Evolutionary conservation across 2,888 invertebrate genomes (phyloP).

Genomic region (Dasypogon diadema): DNA sequence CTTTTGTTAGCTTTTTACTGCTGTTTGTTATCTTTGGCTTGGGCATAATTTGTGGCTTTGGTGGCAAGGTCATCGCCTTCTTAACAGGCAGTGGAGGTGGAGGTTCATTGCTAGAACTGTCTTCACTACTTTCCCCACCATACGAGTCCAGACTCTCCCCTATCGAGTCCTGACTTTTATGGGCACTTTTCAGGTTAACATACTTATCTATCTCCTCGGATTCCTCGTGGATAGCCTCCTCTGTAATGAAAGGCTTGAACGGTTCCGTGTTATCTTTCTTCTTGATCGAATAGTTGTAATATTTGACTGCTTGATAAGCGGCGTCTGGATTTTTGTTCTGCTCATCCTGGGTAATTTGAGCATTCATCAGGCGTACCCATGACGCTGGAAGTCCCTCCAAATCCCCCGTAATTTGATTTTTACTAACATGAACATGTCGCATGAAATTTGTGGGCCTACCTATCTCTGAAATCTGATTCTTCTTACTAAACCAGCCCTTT

Average conservation of each 20-base stretch:
- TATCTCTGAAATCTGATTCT: slow-evolving; percentile 71
- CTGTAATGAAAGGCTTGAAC: slow-evolving; percentile 86
- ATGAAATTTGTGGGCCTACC: slow-evolving; percentile 88
- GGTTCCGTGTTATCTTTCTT: slow-evolving; percentile 79
- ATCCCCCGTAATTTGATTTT: slow-evolving; percentile 84
- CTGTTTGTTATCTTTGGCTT: slow-evolving; percentile 65
- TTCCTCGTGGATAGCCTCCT: slow-evolving; percentile 84
- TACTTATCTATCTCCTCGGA: slow-evolving; percentile 85
- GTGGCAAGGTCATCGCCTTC: slow-evolving; percentile 67
- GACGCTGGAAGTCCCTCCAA: slow-evolving; percentile 87
- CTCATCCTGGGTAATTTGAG: slow-evolving; percentile 87
- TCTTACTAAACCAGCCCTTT: slow-evolving; percentile 67
- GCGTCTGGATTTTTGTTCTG: slow-evolving; percentile 91
- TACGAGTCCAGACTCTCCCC: slow-evolving; percentile 69
- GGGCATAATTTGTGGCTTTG: slow-evolving; percentile 73
- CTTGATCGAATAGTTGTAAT: slow-evolving; percentile 88
- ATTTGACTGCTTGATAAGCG: slow-evolving; percentile 90
- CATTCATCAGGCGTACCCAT: slow-evolving; percentile 83
- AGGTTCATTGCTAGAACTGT: slow-evolving; percentile 6
- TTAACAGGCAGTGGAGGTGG: slow-evolving; percentile 69
- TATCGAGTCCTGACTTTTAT: slow-evolving; percentile 75
- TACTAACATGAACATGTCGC: slow-evolving; percentile 88
- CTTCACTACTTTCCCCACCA: slow-evolving; percentile 59
- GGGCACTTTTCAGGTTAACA: slow-evolving; percentile 79
- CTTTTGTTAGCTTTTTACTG: slow-evolving; percentile 66